Base-by-base conservation (phyloP, 2,797 vertebrate species). In the Luscinia luscinia region DNA sequence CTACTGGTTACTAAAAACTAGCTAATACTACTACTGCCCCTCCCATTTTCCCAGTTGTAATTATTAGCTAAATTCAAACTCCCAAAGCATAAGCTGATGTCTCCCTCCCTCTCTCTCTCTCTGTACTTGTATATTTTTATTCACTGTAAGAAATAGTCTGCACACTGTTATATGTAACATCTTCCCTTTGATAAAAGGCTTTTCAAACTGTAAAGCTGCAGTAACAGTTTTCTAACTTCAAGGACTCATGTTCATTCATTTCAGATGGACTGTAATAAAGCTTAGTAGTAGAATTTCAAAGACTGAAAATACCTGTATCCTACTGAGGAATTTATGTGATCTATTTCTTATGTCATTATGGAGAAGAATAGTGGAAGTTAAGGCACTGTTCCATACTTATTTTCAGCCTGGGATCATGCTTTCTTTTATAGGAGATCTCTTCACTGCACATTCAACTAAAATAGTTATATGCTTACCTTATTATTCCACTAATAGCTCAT, bases 221-320 rank as follows among this genome's bases (percentile, higher is more conserved):
- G 82, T 87, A 96, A 90, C 51, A 90, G 84, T 94, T 96, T 95
- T 95, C 94, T 57, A 95, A 68, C 78, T 96, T 93, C 91, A 96
- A 94, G 85, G 93, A 87, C 95, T 96, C 83, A 93, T 83, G 78
- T 84, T 94, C 92, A 77, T 91, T 94, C 70, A 91, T 90, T 94
- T 97, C 86, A 94, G 90, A 95, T 72, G 75, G 85, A 95, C 87
- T 94, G 84, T 89, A 95, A 96, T 94, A 95, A 94, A 96, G 69
- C 94, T 94, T 91, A 93, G 84, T 78, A 94, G 95, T 85, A 92
- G 75, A 94, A 96, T 96, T 87, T 93, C 95, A 96, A 97, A 97
- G 68, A 96, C 74, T 92, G 87, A 93, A 97, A 97, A 96, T 74
- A 87, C 90, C 77, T 54, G 6, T 58, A 87, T 80, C 48, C 63